Evolutionary conservation across 2,888 invertebrate genomes (phyloP).

Genomic region (Hypomecis punctinalis): DNA sequence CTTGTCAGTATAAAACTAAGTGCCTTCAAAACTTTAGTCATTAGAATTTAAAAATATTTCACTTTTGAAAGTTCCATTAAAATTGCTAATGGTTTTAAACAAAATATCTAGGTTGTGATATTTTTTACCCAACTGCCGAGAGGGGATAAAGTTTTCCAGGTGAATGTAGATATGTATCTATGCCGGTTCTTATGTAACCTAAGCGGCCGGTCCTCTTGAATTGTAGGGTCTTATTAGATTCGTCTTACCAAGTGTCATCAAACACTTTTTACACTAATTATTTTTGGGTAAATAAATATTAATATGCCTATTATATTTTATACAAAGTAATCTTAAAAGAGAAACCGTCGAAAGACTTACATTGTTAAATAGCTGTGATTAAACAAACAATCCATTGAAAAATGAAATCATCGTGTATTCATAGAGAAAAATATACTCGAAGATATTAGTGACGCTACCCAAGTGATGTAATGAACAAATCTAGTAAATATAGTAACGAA

Average conservation of each 20-base stretch:
- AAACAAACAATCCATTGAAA: constrained; percentile 15
- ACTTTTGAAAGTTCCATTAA: constrained; percentile 30
- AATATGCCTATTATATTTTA: not conserved
- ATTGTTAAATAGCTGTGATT: constrained; percentile 27
- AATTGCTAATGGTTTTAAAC: constrained; percentile 50
- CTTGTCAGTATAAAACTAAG: constrained; percentile 82
- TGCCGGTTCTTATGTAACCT: no score
- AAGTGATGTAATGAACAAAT: constrained; percentile 56
- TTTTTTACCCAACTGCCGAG: constrained; percentile 12
- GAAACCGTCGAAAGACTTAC: constrained; percentile 10
- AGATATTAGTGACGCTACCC: constrained; percentile 22
- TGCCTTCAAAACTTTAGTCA: constrained; percentile 83
- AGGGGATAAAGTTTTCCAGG: no score
- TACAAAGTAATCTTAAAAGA: constrained; percentile 1
- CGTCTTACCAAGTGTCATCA: not conserved
- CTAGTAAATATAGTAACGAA: constrained; percentile 59
- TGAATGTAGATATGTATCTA: no score
- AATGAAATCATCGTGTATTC: constrained; percentile 5
- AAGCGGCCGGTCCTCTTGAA: no score
- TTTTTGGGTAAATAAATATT: no score
- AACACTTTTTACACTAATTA: no score
- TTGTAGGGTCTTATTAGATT: no score
- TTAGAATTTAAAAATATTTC: constrained; percentile 76
- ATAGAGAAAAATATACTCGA: constrained; percentile 2
- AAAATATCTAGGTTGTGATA: constrained; percentile 74